Conservation (phyloP, 2,888 invertebrate species). For the Phengaris arion region DNA sequence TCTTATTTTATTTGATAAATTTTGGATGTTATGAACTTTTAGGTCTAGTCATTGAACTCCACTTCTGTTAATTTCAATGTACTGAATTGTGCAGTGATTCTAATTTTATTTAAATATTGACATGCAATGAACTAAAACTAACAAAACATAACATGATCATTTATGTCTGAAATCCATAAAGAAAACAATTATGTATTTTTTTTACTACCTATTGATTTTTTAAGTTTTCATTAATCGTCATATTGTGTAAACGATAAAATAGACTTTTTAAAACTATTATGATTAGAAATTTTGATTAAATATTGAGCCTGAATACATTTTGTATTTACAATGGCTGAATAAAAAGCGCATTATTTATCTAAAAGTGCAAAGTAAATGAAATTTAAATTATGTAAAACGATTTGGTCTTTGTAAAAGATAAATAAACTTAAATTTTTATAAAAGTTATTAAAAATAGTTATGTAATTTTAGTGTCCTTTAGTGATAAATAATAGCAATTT, state of each 20-base stretch:
- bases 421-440: neutral
- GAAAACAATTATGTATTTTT: too few species aligned
- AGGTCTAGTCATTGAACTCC: constrained; percentile 21
- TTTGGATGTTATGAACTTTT: constrained; percentile 14
- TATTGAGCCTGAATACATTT: neutral
- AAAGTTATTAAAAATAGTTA: constrained; percentile 1
- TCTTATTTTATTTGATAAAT: neutral
- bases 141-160: neutral
- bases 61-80: neutral
- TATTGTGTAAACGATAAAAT: too few species aligned
- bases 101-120: neutral
- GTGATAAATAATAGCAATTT: neutral
- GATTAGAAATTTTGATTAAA: too few species aligned
- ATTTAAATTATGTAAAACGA: neutral
- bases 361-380: neutral
- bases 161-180: too few species aligned
- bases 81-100: neutral
- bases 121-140: neutral
- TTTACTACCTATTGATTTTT: too few species aligned
- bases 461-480: constrained; percentile 18
- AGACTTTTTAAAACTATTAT: too few species aligned
- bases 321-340: neutral
- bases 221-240: too few species aligned
- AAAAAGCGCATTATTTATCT: neutral
- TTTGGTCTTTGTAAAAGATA: constrained; percentile 5